phyloP scores from a whole-genome alignment of 2,113 vertebrate genomes.

The Galeopterus variegatus region DNA sequence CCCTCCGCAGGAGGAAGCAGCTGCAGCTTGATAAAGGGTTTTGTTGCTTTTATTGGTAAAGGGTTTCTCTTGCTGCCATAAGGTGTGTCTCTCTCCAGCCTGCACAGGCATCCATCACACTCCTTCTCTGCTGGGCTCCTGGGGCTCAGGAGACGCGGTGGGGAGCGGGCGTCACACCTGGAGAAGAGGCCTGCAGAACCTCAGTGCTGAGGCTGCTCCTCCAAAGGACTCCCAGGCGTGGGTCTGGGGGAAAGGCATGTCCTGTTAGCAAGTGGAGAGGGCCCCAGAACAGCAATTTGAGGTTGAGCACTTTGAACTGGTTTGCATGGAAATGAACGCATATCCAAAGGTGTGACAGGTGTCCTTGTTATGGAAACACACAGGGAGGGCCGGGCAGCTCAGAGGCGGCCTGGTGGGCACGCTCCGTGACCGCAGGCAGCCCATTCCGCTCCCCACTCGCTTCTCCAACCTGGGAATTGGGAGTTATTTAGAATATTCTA shows the following conservation, averaged over 20 bases:
- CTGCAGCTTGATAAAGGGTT: accelerated
- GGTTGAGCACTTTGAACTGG: background rate
- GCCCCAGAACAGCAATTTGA: background rate
- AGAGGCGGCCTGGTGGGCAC: accelerated
- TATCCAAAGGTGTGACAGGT: background rate
- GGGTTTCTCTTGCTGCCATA: accelerated
- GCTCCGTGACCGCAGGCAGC: accelerated
- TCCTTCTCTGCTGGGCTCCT: too few relatives aligned
- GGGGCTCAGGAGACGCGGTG: background rate
- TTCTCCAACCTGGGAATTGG: accelerated
- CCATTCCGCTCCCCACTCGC: accelerated
- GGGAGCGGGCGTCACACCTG: accelerated
- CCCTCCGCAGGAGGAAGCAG: background rate
- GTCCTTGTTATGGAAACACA: background rate
- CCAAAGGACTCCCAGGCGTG: accelerated
- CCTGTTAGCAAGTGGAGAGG: background rate
- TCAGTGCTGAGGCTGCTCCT: accelerated
- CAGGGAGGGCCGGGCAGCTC: background rate
- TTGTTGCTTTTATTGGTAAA: background rate
- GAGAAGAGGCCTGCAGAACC: background rate
- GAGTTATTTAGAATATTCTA: background rate
- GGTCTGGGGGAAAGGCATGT: background rate
- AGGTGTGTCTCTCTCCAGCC: accelerated
- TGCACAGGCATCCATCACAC: accelerated
- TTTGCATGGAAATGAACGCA: background rate